phyloP scores from a whole-genome alignment of 2,113 vertebrate genomes.

The Haplotaxodon microlepis region DNA sequence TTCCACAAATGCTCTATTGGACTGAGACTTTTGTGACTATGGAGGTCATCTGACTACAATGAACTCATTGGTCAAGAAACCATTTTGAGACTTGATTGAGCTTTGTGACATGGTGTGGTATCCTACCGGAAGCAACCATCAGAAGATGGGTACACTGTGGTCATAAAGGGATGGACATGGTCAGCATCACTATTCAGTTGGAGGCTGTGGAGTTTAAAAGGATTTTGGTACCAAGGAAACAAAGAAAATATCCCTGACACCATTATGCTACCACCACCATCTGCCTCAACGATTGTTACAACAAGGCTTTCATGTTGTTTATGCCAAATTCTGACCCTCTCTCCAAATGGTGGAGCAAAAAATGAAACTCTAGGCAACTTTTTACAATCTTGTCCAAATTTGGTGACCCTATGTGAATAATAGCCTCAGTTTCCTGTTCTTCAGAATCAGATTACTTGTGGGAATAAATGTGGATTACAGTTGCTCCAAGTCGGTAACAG shows the following conservation, averaged over 20 bases:
- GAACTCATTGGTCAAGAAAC: background rate
- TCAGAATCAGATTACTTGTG: background rate
- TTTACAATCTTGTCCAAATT: background rate
- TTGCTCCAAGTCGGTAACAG: background rate
- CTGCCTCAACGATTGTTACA: background rate
- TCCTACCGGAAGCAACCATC: background rate
- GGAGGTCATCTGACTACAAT: background rate
- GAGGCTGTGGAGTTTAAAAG: background rate
- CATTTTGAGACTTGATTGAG: background rate
- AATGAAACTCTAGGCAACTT: background rate
- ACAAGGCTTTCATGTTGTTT: background rate
- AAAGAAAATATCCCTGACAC: background rate
- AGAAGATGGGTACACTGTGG: background rate
- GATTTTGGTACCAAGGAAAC: background rate
- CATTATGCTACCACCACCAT: background rate
- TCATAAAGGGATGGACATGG: background rate
- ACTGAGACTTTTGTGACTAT: background rate
- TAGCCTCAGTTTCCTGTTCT: background rate
- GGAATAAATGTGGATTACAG: background rate
- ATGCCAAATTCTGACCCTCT: background rate
- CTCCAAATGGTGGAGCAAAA: background rate
- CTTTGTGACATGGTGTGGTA: background rate
- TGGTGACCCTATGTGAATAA: background rate
- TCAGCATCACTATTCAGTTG: background rate
- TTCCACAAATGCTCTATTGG: background rate